Base-by-base conservation (phyloP, 1,140 invertebrate species). In the Chrysomallon squamiferum region DNA sequence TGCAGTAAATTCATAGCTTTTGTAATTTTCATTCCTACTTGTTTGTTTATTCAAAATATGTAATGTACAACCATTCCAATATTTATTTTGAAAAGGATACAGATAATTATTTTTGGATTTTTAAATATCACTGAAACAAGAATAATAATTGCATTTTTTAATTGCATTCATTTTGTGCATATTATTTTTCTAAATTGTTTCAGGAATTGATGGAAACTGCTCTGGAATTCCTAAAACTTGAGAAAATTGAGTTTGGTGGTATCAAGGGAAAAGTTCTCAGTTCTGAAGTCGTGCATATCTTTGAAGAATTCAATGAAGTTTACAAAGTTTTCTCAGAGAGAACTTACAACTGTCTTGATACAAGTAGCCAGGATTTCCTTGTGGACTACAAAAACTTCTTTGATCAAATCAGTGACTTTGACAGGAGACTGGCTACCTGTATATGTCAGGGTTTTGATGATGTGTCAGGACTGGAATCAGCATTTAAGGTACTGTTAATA, bases 211-310 rank as follows among this genome's bases (percentile, higher is more conserved):
- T 97, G 83, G 90, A 95, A 80, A 95, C 94, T 3, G 93, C 96
- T 2, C 82, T 94, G 60, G 95, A 98, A 86, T 97, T 97, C 84
- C 90, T 92, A 75, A 97, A 97, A 84, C 87, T 98, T 65, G 95
- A 97, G 86, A 95, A 96, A 87, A 92, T 97, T 33, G 95, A 97
- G 88, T 92, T 97, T 71, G 95, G 95, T 63, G 95, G 95, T 7
- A 89, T 95, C 66, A 94, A 80, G 93, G 95, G 49, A 27, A 90
- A 93, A 69, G 90, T 91, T 22, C 86, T 97, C 3, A 94, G 93
- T 78, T 86, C 89, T 3, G 85, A 78, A 81, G 79, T 89, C 33
- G 88, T 91, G 20, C 88, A 88, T 38, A 92, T 97, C 62, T 94
- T 92, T 73, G 89, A 92, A 27, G 94, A 97, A 82, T 98, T 98